A percentile compares a stretch with the other conserved stretches of the same genome.
Conservation (phyloP, 2,888 invertebrate species). For the Perizoma affinitatum region DNA sequence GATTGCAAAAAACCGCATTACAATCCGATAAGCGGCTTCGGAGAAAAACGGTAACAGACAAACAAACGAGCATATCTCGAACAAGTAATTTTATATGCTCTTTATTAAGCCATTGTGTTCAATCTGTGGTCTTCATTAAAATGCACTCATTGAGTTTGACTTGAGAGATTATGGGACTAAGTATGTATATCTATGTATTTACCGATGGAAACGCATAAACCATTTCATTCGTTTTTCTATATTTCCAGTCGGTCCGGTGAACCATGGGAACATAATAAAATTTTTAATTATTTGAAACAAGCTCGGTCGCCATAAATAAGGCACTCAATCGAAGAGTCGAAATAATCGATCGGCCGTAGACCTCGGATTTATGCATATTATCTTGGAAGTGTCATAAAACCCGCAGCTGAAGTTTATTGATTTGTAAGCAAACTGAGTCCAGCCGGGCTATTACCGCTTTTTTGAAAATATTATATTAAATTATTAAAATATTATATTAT, state of each 20-base stretch:
- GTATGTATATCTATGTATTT: background rate
- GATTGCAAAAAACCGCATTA: too few species aligned
- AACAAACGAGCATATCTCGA: background rate
- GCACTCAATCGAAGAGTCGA: conserved; percentile 42
- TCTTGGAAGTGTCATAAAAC: conserved; percentile 40
- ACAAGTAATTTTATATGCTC: conserved; percentile 5
- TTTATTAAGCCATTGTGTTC: background rate
- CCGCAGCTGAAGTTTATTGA: conserved; percentile 38
- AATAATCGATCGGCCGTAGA: conserved; percentile 40
- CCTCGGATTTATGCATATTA: conserved; percentile 39
- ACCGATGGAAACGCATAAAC: conserved; percentile 33
- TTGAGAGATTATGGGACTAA: conserved; percentile 12
- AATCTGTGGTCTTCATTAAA: conserved; percentile 4
- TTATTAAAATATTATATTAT: too few species aligned
- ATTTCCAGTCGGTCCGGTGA: conserved; percentile 30
- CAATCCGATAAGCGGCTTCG: too few species aligned
- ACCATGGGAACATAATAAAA: conserved; percentile 41
- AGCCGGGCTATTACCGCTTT: conserved; percentile 31
- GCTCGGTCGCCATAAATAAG: conserved; percentile 43
- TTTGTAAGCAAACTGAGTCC: conserved; percentile 33
- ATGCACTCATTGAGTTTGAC: conserved; percentile 10
- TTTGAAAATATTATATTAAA: conserved; percentile 37
- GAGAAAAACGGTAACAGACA: too few species aligned
- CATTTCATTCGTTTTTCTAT: conserved; percentile 40
- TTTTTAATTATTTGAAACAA: conserved; percentile 44